Base-by-base conservation (phyloP, 2,797 vertebrate species). In the Discoglossus pictus region DNA sequence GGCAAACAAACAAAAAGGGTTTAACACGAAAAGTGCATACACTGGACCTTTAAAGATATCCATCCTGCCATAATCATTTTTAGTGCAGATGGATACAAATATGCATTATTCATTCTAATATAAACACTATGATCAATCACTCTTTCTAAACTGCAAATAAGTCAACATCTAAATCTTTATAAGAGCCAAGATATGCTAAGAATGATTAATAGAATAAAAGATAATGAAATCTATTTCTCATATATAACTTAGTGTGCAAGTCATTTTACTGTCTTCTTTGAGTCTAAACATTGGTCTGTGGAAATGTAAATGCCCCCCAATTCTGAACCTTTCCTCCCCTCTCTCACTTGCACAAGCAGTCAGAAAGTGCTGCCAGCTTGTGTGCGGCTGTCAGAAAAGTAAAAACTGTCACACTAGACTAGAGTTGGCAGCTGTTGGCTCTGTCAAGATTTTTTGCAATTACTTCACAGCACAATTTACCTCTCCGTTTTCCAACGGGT, bases 401-500 rank as follows among this genome's bases (percentile, higher is more conserved):
- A 68, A 52, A 68, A 66, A 13, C 44, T 68, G 23, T 16, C 64
- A 68, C n/a, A 2, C 24, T 52, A 66, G 68, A 8, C 4, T 53
- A 74, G 13, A 1, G 47, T 68, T 1, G 0, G 3, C 5, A 44
- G 10, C 34, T 63, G 4, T 13, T 20, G 27, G 2, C 2, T 43
- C 65, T 68, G 65, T 51, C 65, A 68, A 34, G 20, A n/a, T n/a
- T 66, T 8, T 0, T 0, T 23, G 39, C 6, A 31, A 2, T 4
- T 11, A 25, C 65, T 13, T 61, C 36, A 72, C 65, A 72, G 54
- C 40, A 36, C 24, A 71, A 73, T 86, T 89, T 90, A 99, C 97
- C 95, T 99, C 97, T 85, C 97, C 96, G 0, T 99, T 98, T 79
- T 99, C 97, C 82, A 99, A 85, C 1, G 96, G 97, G 55, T 95